Base-by-base conservation (phyloP, 23 tunicate species). In the Styela plicata region DNA sequence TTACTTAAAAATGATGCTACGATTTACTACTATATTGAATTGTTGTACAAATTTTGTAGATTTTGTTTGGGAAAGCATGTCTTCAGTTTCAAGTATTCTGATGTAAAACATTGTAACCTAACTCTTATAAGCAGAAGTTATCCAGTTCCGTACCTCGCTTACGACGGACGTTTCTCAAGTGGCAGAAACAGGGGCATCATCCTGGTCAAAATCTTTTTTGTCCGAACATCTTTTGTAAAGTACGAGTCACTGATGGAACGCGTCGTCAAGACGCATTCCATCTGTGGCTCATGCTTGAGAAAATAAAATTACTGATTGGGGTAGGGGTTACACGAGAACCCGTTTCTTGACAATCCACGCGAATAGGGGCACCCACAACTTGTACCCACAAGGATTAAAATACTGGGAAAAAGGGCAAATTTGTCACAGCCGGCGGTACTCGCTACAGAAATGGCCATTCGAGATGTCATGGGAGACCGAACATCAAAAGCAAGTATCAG, bases 401-500 rank as follows among this genome's bases (percentile, higher is more conserved):
- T 67, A 25, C 31, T 67, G 30, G 71, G 71, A 29, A 25, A n/a
- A 67, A 29, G 31, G 17, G 71, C 30, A 25, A 67, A 29, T 67
- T 67, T 24, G 22, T 25, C 71, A 16, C 71, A 13, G 17, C 17
- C 24, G 31, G 31, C 17, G 71, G 71, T 29, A 67, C 30, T 18
- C 31, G 71, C 24, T 16, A 25, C 71, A 67, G 13, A 44, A 13
- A 67, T 67, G 71, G 71, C 31, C 71, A 67, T 67, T 67, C 16
- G 71, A 67, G 31, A 67, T 0, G 71, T 25, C 24, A 67, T 67
- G 71, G 71, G 71, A 67, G 71, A 29, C 30, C 22, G 71, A 19
- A 67, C 71, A 67, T 67, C 71, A 67, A 67, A 67, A 25, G 71
- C 30, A 19, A 67, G 71, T 67, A 29, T 29, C 24, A 29, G 71